phyloP scores from a whole-genome alignment of 2,113 vertebrate species.

The Capreolus pygargus region DNA sequence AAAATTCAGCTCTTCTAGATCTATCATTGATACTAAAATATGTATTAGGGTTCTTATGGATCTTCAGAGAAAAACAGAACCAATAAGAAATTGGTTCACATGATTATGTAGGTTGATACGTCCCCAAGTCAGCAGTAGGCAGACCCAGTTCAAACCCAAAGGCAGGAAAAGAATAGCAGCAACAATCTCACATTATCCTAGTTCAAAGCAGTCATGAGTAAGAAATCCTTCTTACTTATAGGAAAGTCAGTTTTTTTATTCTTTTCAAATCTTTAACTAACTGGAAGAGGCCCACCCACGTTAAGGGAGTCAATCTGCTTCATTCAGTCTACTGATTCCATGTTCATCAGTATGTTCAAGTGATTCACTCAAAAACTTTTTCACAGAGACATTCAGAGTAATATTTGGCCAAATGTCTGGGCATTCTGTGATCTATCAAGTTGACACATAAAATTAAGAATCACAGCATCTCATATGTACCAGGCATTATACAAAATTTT shows the following conservation, averaged over 20 bases:
- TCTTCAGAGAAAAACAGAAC: neutral
- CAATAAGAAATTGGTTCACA: neutral
- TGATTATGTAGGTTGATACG: neutral
- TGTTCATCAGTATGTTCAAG: neutral
- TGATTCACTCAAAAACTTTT: neutral
- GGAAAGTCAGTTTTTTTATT: neutral
- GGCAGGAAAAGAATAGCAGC: neutral
- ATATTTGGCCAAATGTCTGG: neutral
- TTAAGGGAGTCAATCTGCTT: neutral
- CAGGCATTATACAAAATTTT: neutral
- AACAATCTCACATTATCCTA: neutral
- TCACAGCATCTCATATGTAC: neutral
- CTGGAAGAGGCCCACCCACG: neutral
- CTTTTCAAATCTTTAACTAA: neutral
- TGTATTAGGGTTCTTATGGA: neutral
- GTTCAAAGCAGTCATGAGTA: neutral
- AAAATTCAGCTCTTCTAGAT: neutral
- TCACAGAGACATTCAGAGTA: neutral
- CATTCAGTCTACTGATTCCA: neutral
- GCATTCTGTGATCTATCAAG: neutral
- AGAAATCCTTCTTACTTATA: neutral
- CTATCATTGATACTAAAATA: neutral
- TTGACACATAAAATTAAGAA: neutral
- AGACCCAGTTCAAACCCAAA: neutral
- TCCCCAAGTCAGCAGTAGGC: neutral